Base-by-base conservation (phyloP, 1,140 invertebrate species). In the Brachionus koreanus region DNA sequence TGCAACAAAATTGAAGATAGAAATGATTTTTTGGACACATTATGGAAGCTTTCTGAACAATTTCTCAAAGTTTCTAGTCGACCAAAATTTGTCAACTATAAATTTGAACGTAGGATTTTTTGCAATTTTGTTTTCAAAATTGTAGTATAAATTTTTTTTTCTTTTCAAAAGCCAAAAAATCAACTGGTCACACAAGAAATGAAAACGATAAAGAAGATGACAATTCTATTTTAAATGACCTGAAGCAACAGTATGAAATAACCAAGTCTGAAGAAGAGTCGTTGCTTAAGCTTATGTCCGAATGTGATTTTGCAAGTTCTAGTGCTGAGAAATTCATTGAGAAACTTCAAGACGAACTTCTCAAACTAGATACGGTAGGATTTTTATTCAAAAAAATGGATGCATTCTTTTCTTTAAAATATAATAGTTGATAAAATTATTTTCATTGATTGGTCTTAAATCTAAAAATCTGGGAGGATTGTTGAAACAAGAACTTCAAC, bases 11-110 rank as follows among this genome's bases (percentile, higher is more conserved):
- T 57, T 3, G 76, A 79, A 12, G 76, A 79, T 9, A 57, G 76
- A 65, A 65, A 79, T 12, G 61, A 57, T 79, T 79, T 79, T 79
- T 61, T 79, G 76, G 76, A 79, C 12, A 65, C 76, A 61, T 19
- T 79, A 37, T 79, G 76, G 76, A 57, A 65, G 35, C 42, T 79
- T 3, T 79, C 76, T 35, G 76, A 79, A 43, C 46, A 57, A 61
- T 79, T 79, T 65, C 19, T 79, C 5, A 79, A 79, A 29, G 49
- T 42, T 9, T 39, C 46, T 1, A 61, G 35, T 25, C 76, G 76
- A 12, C 76, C 76, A 57, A 79, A 79, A 42, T 79, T 79, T 79
- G 10, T 39, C 29, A 79, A 79, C 57, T 79, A 61, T 61, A 57
- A 79, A 79, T 65, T 65, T 39, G 49, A 61, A 79, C 16, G 76